These are phyloP conservation scores for Ctena decussata DNA, from an alignment of 2,888 invertebrate genomes.

Conservation along the genomic window DNA sequence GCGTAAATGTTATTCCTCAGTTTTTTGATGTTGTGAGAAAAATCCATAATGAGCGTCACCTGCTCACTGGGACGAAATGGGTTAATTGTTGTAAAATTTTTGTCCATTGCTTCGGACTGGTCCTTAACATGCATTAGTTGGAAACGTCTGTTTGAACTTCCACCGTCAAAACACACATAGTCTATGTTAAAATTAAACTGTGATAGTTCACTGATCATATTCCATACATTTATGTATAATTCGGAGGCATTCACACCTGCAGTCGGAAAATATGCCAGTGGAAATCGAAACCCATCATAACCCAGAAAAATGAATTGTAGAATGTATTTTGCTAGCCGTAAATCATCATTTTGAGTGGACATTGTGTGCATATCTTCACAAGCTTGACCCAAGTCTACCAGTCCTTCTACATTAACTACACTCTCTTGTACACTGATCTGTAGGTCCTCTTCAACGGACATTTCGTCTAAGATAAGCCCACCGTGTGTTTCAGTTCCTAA, in stretches of 20 bases:
- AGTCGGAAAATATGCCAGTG: slow-evolving; percentile 42
- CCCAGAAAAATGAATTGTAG: slow-evolving; percentile 39
- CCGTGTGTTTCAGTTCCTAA: background rate
- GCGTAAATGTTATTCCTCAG: slow-evolving; percentile 40
- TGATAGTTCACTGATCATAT: slow-evolving; percentile 25
- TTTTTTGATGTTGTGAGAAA: slow-evolving; percentile 47
- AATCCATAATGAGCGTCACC: slow-evolving; percentile 43
- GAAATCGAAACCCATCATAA: slow-evolving; percentile 43
- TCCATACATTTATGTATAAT: slow-evolving; percentile 44
- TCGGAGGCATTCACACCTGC: slow-evolving; percentile 34
- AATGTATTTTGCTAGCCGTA: slow-evolving; percentile 34
- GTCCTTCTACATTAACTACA: slow-evolving; percentile 17
- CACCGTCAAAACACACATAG: slow-evolving; percentile 46
- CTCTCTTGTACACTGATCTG: slow-evolving; percentile 27
- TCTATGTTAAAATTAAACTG: slow-evolving; percentile 20
- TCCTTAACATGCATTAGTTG: slow-evolving; percentile 40
- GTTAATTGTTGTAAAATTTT: slow-evolving; percentile 15
- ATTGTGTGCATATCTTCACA: slow-evolving; percentile 26
- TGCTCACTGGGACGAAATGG: slow-evolving; percentile 3
- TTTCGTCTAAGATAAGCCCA: slow-evolving; percentile 45
- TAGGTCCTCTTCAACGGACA: slow-evolving; percentile 44
- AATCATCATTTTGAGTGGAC: slow-evolving; percentile 7
- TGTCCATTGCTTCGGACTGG: slow-evolving; percentile 19
- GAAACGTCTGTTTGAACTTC: slow-evolving; percentile 32
- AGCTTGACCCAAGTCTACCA: slow-evolving; percentile 33